A percentile compares a stretch with the other conserved stretches of the same genome.
Evolutionary conservation across 2,113 vertebrate genomes (phyloP).

Genomic region (Acanthisitta chloris): DNA sequence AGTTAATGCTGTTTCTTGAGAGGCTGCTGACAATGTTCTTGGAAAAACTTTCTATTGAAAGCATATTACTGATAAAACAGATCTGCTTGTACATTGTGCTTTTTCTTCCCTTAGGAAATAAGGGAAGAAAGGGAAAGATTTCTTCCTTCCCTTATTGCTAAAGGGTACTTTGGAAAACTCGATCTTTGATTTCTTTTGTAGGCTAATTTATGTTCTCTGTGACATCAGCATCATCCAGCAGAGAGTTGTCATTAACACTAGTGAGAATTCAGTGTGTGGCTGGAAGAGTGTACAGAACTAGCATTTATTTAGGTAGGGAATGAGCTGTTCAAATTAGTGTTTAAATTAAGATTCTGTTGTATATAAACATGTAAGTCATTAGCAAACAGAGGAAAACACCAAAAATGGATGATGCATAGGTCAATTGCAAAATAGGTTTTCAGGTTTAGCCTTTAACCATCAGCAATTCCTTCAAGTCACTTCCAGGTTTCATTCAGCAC

Average conservation of each 20-base stretch:
- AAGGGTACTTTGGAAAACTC: neutral
- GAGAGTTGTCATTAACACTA: neutral
- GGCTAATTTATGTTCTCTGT: neutral
- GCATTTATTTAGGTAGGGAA: neutral
- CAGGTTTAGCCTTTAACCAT: neutral
- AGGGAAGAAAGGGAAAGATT: neutral
- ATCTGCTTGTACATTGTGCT: neutral
- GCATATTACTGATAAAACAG: neutral
- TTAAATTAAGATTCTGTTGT: neutral
- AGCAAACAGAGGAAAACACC: neutral
- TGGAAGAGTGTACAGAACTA: neutral
- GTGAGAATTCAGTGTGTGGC: neutral
- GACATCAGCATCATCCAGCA: neutral
- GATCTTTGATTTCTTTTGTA: neutral
- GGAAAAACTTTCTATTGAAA: neutral
- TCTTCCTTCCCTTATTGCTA: neutral
- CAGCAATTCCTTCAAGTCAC: neutral
- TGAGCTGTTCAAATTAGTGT: neutral
- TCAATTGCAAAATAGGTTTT: neutral
- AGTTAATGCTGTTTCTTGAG: neutral
- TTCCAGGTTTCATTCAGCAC: neutral
- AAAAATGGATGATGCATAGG: neutral
- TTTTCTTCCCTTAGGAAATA: constrained; percentile 19
- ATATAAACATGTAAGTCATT: neutral
- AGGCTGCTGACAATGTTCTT: neutral